Percentiles rank a stretch among this genome's conserved stretches.
Evolutionary conservation across 2,113 vertebrate genomes (phyloP).

Genomic region (Camelus bactrianus): DNA sequence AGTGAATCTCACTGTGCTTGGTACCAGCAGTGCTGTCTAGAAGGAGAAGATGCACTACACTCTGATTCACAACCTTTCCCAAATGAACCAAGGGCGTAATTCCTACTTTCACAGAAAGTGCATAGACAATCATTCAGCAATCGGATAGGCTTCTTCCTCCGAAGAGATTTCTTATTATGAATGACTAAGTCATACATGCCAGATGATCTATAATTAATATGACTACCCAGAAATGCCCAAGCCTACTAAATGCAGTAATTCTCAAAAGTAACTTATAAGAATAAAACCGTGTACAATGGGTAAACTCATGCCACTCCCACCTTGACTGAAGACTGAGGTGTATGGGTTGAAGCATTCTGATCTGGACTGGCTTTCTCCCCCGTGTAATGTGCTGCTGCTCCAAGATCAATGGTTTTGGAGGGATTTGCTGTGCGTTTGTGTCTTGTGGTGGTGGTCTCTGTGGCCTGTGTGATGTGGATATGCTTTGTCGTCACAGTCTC

Average conservation of each 20-base stretch:
- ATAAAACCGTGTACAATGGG: neutral
- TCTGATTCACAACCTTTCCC: neutral
- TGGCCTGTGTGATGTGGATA: constrained; percentile 95
- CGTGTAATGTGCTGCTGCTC: constrained; percentile 97
- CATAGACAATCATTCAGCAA: neutral
- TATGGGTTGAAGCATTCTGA: constrained; percentile 83
- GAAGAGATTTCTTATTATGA: constrained; percentile 66
- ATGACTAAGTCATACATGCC: constrained; percentile 43
- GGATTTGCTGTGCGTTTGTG: constrained; percentile 95
- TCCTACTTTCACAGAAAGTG: constrained; percentile 4
- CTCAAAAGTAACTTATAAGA: constrained; percentile 14
- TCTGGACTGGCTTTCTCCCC: constrained; percentile 92
- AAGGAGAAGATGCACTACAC: constrained; percentile 17
- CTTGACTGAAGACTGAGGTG: constrained; percentile 88
- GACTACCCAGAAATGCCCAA: neutral
- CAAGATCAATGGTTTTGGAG: constrained; percentile 97
- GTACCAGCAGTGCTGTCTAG: neutral
- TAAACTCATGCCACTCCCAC: constrained; percentile 81
- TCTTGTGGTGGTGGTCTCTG: constrained; percentile 95
- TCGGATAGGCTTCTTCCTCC: constrained; percentile 1
- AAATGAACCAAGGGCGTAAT: constrained; percentile 3
- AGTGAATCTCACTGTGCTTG: neutral
- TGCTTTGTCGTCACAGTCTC: constrained; percentile 97
- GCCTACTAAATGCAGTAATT: neutral
- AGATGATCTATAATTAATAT: constrained; percentile 60